Percentiles rank a stretch among this genome's conserved stretches.
Evolutionary conservation across 2,797 vertebrate species (phyloP).

Genomic region (Notoglanidium macrostoma): DNA sequence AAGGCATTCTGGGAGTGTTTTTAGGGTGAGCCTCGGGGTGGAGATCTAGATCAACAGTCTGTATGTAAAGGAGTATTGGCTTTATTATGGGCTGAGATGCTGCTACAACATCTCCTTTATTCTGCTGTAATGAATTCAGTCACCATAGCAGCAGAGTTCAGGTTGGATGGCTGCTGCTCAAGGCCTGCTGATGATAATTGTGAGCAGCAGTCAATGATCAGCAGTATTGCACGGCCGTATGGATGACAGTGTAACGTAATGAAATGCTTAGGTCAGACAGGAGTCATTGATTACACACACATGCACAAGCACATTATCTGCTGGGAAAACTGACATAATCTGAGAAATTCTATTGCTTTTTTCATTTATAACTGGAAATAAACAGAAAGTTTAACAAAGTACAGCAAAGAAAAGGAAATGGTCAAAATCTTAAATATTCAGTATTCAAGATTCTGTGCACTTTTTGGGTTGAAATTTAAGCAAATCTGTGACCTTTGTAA

Average conservation of each 20-base stretch:
- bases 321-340: background rate
- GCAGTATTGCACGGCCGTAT: constrained; percentile 34
- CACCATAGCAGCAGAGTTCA: constrained; percentile 26
- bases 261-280: constrained; percentile 21
- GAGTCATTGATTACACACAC: constrained; percentile 29
- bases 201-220: constrained; percentile 43
- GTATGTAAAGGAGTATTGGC: background rate
- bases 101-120: constrained; percentile 22
- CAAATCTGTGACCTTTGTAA: background rate
- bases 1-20: background rate
- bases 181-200: constrained; percentile 41
- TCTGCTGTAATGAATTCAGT: constrained; percentile 43
- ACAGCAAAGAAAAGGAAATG: background rate
- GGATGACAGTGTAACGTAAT: constrained; percentile 28
- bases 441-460: background rate
- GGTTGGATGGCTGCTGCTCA: constrained; percentile 26
- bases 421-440: background rate
- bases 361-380: background rate
- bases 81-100: background rate
- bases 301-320: constrained; percentile 1
- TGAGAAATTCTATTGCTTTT: background rate
- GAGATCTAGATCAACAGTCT: background rate
- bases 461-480: background rate
- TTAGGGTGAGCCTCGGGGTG: background rate
- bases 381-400: background rate